Evolutionary conservation across 35 echinoderm and acorn worm genomes (phyloP).

Genomic region (Apostichopus japonicus): DNA sequence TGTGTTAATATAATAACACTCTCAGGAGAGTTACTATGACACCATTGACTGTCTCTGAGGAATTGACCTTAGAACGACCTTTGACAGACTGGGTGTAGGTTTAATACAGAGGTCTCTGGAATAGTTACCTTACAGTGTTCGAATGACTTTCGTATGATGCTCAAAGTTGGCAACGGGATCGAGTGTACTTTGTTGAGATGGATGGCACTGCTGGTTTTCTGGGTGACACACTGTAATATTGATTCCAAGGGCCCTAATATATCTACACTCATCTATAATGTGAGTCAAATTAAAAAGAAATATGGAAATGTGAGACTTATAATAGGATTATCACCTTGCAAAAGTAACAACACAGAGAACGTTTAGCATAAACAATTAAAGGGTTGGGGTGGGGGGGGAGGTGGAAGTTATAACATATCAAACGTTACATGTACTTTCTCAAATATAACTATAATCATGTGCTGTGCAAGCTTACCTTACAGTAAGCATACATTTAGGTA

Average conservation of each 20-base stretch:
- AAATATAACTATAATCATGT: no score
- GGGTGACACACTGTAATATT: slow-evolving; percentile 54
- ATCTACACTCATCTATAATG: slow-evolving; percentile 35
- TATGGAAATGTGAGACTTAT: no score
- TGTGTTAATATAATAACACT: background rate
- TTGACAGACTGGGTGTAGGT: no score
- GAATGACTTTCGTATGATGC: slow-evolving; percentile 72
- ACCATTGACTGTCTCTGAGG: no score
- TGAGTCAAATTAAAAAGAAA: background rate
- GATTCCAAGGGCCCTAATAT: slow-evolving; percentile 58
- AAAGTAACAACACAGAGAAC: background rate
- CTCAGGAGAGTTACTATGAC: no score
- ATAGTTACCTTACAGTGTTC: slow-evolving; percentile 84
- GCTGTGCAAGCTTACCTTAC: no score
- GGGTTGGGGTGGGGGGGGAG: no score
- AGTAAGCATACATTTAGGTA: no score
- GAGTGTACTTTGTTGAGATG: slow-evolving; percentile 57
- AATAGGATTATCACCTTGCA: background rate
- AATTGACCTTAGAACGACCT: no score
- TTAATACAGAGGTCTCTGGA: background rate
- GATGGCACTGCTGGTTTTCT: slow-evolving; percentile 49
- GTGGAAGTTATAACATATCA: no score
- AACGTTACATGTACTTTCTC: no score
- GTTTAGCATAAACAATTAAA: no score
- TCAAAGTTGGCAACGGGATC: slow-evolving; percentile 61